Conservation (phyloP, 2,888 invertebrate genomes). For the Tetranychus truncatus region DNA sequence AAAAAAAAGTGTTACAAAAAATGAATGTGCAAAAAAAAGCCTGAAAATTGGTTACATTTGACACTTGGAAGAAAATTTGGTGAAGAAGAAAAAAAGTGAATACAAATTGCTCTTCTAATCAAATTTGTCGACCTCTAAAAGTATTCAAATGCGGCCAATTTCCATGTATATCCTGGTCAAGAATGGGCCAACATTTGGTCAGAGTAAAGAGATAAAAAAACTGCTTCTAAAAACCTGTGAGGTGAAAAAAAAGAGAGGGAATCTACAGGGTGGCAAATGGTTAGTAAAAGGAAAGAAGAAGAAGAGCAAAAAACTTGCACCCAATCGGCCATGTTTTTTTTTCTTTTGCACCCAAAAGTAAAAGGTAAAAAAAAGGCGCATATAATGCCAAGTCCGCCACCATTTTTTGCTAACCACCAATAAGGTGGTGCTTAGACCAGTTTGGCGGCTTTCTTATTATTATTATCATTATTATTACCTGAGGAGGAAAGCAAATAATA, state of each 20-base stretch:
- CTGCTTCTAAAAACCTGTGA: neutral
- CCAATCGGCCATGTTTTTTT: constrained; percentile 1
- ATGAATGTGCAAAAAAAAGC: neutral
- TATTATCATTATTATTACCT: neutral
- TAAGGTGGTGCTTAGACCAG: too few species aligned
- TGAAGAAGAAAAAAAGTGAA: neutral
- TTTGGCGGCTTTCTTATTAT: neutral
- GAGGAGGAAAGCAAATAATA: neutral
- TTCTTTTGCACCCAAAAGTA: neutral
- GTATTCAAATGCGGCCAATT: neutral
- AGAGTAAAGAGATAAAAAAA: neutral
- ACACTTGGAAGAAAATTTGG: neutral
- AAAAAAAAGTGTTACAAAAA: constrained; percentile 26
- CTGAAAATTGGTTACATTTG: neutral
- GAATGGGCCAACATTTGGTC: too few species aligned
- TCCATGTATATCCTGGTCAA: too few species aligned
- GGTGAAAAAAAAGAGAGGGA: neutral
- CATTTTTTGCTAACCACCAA: neutral
- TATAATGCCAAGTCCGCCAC: neutral
- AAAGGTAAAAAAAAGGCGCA: constrained; percentile 3
- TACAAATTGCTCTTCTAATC: neutral
- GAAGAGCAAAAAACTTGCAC: neutral
- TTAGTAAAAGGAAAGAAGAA: neutral
- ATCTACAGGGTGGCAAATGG: neutral
- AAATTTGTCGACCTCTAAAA: neutral